Evolutionary conservation across 2,113 vertebrate species (phyloP).

Genomic region (Lampris megalopsis): DNA sequence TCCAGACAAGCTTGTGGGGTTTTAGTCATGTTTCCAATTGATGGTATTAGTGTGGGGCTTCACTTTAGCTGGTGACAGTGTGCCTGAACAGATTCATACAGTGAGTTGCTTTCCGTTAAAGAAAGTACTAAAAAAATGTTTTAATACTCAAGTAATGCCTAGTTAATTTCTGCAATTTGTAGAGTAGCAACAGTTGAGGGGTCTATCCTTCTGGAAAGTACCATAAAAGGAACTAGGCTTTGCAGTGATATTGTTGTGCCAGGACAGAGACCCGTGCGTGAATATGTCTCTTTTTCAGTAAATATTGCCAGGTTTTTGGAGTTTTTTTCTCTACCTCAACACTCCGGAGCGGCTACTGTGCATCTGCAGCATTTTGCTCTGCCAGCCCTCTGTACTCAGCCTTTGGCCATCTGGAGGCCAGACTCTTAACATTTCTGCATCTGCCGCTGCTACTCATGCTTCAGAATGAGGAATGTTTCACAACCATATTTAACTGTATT

Average conservation of each 20-base stretch:
- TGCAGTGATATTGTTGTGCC: constrained; percentile 13
- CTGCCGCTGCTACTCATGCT: constrained; percentile 45
- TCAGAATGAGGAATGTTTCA: constrained; percentile 3
- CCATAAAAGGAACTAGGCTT: not conserved
- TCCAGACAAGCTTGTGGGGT: constrained; percentile 58
- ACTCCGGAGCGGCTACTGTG: constrained; percentile 16
- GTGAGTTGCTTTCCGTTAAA: not conserved
- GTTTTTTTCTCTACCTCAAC: constrained; percentile 29
- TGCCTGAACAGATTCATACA: not conserved
- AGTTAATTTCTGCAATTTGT: not conserved
- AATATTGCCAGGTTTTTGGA: constrained; percentile 34
- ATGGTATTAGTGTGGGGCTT: constrained; percentile 36
- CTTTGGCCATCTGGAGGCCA: constrained; percentile 53
- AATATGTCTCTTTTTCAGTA: constrained; percentile 46
- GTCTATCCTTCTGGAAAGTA: too few relatives aligned
- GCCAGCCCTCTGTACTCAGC: not conserved
- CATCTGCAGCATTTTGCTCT: constrained; percentile 24
- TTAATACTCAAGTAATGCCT: not conserved
- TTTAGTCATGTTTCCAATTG: constrained; percentile 67
- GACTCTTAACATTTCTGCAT: constrained; percentile 44
- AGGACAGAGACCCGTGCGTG: constrained; percentile 30
- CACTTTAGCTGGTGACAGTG: not conserved
- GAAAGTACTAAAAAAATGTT: not conserved
- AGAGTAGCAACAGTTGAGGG: not conserved
- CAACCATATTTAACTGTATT: not conserved